phyloP scores from a whole-genome alignment of 2,888 invertebrate species.

The Mermis nigrescens region DNA sequence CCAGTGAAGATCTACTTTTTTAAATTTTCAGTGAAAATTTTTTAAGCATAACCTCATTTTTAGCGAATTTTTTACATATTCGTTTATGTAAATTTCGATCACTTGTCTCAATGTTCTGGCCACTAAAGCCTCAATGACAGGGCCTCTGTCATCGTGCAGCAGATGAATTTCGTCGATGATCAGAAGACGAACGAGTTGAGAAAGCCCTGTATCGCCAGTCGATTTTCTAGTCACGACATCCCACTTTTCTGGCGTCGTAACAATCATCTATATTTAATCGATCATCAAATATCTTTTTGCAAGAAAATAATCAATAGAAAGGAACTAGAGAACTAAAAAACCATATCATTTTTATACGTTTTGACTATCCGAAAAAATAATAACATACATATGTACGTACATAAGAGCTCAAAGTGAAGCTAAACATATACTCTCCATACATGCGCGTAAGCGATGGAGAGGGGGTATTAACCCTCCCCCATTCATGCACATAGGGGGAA shows the following conservation, averaged over 20 bases:
- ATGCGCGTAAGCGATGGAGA: too few relatives aligned
- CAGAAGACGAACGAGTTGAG: slow-evolving; percentile 68
- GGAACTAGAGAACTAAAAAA: slow-evolving; percentile 2
- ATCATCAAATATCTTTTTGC: slow-evolving; percentile 1
- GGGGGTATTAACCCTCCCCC: too few relatives aligned
- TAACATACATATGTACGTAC: too few relatives aligned
- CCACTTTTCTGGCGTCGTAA: slow-evolving; percentile 99
- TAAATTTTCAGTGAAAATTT: too few relatives aligned
- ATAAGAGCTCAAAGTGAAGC: too few relatives aligned
- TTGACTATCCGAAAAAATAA: not conserved
- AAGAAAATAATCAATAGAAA: not conserved
- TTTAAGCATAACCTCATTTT: too few relatives aligned
- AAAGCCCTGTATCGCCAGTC: slow-evolving; percentile 62
- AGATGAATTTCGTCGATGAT: slow-evolving; percentile 94
- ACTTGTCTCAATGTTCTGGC: slow-evolving; percentile 76
- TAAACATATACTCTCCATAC: too few relatives aligned
- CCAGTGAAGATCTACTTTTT: too few relatives aligned
- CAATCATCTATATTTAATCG: slow-evolving; percentile 64
- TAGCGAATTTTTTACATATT: too few relatives aligned
- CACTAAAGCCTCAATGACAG: slow-evolving; percentile 87
- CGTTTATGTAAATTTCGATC: too few relatives aligned
- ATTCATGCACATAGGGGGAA: too few relatives aligned
- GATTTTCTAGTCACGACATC: slow-evolving; percentile 87
- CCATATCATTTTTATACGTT: not conserved
- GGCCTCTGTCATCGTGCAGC: slow-evolving; percentile 84